Conservation (phyloP, 92 coral and sea anemone species). For the Palythoa grandiflora region DNA sequence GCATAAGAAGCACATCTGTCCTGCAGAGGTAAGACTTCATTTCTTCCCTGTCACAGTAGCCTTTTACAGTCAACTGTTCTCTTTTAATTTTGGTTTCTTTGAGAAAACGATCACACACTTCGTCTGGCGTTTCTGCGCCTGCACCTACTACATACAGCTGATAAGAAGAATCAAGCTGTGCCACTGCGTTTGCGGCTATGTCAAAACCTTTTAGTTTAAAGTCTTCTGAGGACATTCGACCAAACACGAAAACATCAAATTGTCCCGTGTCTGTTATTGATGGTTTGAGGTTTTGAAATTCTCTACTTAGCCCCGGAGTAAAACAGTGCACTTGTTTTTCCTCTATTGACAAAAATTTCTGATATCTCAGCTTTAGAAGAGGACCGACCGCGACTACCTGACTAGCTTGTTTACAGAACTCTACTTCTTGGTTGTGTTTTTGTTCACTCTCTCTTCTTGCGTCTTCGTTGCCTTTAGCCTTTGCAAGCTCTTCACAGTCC, state of each 20-base stretch:
- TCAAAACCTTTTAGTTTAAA: neutral
- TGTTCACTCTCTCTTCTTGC: neutral
- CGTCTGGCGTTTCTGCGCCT: neutral
- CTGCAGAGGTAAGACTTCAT: neutral
- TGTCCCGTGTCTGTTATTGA: neutral
- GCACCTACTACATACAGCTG: neutral
- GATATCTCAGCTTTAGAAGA: neutral
- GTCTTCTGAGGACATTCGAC: neutral
- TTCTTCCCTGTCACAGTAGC: neutral
- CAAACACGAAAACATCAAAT: neutral
- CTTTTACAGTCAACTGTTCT: neutral
- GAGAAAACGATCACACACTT: neutral
- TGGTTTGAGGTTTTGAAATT: neutral
- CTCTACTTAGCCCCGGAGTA: neutral
- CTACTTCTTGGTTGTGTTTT: neutral
- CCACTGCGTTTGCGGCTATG: neutral
- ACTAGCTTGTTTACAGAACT: neutral
- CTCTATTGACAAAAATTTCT: neutral
- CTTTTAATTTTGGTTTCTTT: neutral
- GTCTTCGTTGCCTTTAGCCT: neutral
- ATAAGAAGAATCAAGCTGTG: neutral
- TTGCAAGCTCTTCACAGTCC: neutral
- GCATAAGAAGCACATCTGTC: neutral
- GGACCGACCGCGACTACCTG: neutral
- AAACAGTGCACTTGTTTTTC: neutral